These are phyloP conservation scores for Centropristis striata DNA, from an alignment of 2,113 vertebrate species.

Conservation along the genomic window DNA sequence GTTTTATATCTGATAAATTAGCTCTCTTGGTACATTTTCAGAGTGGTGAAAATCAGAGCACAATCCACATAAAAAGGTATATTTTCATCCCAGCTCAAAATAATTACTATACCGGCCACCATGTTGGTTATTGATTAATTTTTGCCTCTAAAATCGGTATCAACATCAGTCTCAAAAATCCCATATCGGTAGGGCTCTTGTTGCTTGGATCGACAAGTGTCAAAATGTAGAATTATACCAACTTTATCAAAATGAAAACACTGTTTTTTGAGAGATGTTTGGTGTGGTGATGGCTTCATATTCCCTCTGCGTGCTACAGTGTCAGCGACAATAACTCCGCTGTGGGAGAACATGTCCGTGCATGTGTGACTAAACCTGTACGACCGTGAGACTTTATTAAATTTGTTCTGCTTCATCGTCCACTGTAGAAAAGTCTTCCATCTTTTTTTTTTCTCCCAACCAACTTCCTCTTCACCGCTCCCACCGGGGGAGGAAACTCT, in stretches of 20 bases:
- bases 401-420: not conserved
- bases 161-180: too few species aligned
- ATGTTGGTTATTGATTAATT: too few species aligned
- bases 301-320: not conserved
- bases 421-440: not conserved
- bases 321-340: not conserved
- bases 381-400: not conserved
- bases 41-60: too few species aligned
- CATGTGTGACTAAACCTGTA: not conserved
- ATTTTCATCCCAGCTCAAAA: too few species aligned
- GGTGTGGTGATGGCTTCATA: not conserved
- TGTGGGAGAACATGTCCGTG: not conserved
- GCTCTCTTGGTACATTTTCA: too few species aligned
- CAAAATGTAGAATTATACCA: not conserved
- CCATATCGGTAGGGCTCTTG: too few species aligned
- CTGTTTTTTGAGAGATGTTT: not conserved
- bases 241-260: not conserved
- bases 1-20: too few species aligned
- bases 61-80: too few species aligned
- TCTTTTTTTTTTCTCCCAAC: slow-evolving; percentile 4
- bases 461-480: slow-evolving; percentile 46
- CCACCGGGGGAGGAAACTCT: slow-evolving; percentile 28
- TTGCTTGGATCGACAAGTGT: not conserved
- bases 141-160: too few species aligned
- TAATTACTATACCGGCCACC: too few species aligned